phyloP scores from a whole-genome alignment of 2,113 vertebrate species.

The Athene noctua region DNA sequence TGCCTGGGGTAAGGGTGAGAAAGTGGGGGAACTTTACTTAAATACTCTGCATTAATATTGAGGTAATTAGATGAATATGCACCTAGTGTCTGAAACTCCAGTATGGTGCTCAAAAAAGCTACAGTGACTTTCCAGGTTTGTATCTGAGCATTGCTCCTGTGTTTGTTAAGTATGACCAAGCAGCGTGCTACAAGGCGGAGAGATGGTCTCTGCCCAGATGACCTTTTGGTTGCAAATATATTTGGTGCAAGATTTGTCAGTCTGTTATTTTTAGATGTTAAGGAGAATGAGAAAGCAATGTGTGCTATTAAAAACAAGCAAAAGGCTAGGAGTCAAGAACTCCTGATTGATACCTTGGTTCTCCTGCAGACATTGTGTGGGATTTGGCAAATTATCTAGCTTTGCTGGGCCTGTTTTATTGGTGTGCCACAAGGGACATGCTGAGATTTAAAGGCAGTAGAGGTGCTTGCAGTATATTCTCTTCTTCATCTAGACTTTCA shows the following conservation, averaged over 20 bases:
- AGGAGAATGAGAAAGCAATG: not conserved
- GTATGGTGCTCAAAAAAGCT: not conserved
- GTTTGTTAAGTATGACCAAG: not conserved
- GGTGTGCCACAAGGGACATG: not conserved
- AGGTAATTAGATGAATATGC: not conserved
- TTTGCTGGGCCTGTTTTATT: not conserved
- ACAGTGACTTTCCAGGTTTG: not conserved
- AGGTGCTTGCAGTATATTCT: not conserved
- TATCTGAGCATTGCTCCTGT: not conserved
- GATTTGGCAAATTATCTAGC: constrained; percentile 16
- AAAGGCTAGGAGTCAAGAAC: not conserved
- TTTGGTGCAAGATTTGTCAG: not conserved
- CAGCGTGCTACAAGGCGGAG: not conserved
- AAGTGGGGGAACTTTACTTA: not conserved
- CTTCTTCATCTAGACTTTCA: not conserved
- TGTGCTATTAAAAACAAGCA: not conserved
- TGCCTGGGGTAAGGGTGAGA: not conserved
- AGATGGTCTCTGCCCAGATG: not conserved
- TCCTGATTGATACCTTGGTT: not conserved
- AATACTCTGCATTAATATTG: rapidly evolving
- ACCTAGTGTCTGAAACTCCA: not conserved
- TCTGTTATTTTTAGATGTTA: not conserved
- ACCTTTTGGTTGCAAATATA: not conserved
- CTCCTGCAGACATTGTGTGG: not conserved
- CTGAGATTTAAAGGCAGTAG: not conserved